Percentiles rank a stretch among this genome's conserved stretches.
Conservation (phyloP, 1,140 invertebrate genomes). For the Neelides sp. region DNA sequence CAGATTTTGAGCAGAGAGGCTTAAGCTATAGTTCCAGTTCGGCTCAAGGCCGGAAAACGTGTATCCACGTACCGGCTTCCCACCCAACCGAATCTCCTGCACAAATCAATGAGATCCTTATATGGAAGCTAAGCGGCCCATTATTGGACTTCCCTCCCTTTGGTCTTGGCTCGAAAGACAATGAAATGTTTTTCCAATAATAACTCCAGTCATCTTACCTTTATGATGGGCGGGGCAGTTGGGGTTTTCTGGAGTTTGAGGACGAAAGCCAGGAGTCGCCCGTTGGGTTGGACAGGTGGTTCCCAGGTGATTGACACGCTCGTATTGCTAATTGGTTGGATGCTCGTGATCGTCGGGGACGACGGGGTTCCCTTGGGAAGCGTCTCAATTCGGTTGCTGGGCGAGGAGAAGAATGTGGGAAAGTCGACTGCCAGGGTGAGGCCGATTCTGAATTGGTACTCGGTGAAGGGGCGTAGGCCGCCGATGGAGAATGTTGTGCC, state of each 20-base stretch:
- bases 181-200: not conserved
- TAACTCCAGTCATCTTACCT: slow-evolving; percentile 20
- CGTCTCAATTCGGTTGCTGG: slow-evolving; percentile 68
- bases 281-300: slow-evolving; percentile 71
- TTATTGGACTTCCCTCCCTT: no score
- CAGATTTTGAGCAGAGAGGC: slow-evolving; percentile 63
- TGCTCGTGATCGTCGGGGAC: slow-evolving; percentile 54
- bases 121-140: no score
- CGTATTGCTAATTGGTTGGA: slow-evolving; percentile 65
- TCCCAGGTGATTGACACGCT: slow-evolving; percentile 76
- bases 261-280: slow-evolving; percentile 70
- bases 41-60: slow-evolving; percentile 68
- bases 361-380: slow-evolving; percentile 54
- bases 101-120: slow-evolving; percentile 9
- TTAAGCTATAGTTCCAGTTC: slow-evolving; percentile 59
- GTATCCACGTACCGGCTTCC: slow-evolving; percentile 49
- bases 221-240: slow-evolving; percentile 30
- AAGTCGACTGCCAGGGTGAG: slow-evolving; percentile 50
- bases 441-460: slow-evolving; percentile 75
- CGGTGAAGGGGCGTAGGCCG: slow-evolving; percentile 70
- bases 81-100: slow-evolving; percentile 56
- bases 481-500: slow-evolving; percentile 55
- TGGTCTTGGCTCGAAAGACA: no score
- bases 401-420: slow-evolving; percentile 60
- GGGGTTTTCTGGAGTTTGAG: slow-evolving; percentile 40